A percentile compares a stretch with the other conserved stretches of the same genome.
Conservation (phyloP, 2,797 vertebrate species). For the Microtus agrestis region DNA sequence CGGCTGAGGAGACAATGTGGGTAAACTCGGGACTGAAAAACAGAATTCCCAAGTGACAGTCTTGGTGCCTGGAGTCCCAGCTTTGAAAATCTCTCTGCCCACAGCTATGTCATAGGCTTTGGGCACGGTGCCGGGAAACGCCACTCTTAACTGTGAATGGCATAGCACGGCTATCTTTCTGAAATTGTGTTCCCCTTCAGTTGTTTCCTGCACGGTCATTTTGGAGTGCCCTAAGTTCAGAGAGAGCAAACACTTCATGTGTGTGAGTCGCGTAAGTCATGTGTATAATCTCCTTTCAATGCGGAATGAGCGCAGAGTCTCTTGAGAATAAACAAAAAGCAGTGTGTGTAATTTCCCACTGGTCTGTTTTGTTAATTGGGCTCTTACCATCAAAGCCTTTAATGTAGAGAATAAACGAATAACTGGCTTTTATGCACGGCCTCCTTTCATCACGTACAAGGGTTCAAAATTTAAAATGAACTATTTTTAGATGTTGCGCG, state of each 20-base stretch:
- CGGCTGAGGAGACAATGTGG: background rate
- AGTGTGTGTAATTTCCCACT: constrained; percentile 77
- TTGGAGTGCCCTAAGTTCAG: background rate
- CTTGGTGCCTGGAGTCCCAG: background rate
- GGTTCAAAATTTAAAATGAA: constrained; percentile 68
- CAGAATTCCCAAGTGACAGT: background rate
- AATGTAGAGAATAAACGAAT: constrained; percentile 78
- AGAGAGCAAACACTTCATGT: background rate
- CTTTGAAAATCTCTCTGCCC: background rate
- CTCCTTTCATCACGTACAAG: constrained; percentile 74
- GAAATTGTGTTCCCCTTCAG: background rate
- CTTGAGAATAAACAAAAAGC: constrained; percentile 78
- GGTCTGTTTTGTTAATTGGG: constrained; percentile 82
- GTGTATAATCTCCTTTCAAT: constrained; percentile 41
- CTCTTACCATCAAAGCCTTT: constrained; percentile 72
- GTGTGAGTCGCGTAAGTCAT: constrained; percentile 2
- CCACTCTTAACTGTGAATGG: too few species aligned
- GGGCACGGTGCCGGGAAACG: background rate
- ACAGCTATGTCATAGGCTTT: background rate
- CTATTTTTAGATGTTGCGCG: constrained; percentile 80
- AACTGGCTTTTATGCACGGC: constrained; percentile 75
- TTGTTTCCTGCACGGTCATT: background rate
- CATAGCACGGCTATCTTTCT: background rate
- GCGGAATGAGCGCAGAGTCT: constrained; percentile 55
- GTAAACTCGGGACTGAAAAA: background rate